These are phyloP conservation scores for Parnassius mnemosyne DNA, from an alignment of 2,888 invertebrate species.

Conservation along the genomic window DNA sequence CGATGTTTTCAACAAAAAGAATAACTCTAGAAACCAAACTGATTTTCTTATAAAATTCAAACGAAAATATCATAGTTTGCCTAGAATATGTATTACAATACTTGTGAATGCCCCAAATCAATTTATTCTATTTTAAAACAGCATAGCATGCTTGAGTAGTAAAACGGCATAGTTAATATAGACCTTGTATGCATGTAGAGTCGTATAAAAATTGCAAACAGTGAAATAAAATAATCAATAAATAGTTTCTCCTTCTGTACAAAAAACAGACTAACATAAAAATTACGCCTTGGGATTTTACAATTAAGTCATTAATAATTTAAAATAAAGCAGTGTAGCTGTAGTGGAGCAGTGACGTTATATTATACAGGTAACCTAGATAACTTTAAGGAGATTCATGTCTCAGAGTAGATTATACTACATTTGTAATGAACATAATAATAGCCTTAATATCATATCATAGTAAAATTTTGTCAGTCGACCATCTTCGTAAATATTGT, in stretches of 20 bases:
- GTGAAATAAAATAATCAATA: too few relatives aligned
- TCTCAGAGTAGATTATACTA: constrained; percentile 1
- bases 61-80: too few relatives aligned
- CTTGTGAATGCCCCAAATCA: not conserved
- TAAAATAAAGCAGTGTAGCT: not conserved
- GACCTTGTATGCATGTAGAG: constrained; percentile 7
- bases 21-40: too few relatives aligned
- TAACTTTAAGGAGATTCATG: constrained; percentile 4
- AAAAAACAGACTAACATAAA: too few relatives aligned
- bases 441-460: not conserved
- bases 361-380: constrained; percentile 1
- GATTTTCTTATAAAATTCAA: too few relatives aligned
- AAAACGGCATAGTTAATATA: constrained; percentile 17
- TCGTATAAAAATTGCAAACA: not conserved
- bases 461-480: not conserved
- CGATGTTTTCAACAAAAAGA: too few relatives aligned
- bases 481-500: too few relatives aligned
- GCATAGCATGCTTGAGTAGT: constrained; percentile 16
- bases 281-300: too few relatives aligned
- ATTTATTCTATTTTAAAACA: constrained; percentile 22
- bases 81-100: too few relatives aligned
- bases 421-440: not conserved
- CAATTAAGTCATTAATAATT: not conserved
- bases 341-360: not conserved
- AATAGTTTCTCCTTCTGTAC: too few relatives aligned